phyloP scores from a whole-genome alignment of 2,113 vertebrate species.

The Datnioides undecimradiatus region DNA sequence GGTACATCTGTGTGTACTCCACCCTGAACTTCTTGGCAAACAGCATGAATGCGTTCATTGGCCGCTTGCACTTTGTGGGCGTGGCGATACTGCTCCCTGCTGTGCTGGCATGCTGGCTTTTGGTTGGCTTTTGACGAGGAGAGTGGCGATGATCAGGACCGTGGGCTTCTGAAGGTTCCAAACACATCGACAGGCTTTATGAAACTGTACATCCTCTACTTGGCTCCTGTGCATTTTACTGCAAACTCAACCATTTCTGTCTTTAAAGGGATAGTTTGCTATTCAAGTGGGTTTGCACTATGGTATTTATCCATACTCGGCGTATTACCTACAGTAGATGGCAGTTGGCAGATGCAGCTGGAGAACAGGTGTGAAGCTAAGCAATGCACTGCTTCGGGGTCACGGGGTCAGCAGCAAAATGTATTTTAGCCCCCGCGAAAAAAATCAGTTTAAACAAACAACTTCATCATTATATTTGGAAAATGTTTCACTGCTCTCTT shows the following conservation, averaged over 20 bases:
- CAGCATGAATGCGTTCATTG: conserved; percentile 99
- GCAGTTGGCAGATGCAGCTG: too few relatives aligned
- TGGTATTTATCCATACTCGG: too few relatives aligned
- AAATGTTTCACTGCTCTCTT: too few relatives aligned
- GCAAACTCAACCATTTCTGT: background rate
- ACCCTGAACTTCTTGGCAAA: conserved; percentile 99
- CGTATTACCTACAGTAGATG: too few relatives aligned
- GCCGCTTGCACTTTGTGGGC: conserved; percentile 96
- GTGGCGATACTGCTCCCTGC: conserved; percentile 88
- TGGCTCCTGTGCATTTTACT: background rate
- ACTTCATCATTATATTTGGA: too few relatives aligned
- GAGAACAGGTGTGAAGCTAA: too few relatives aligned
- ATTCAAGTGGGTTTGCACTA: too few relatives aligned
- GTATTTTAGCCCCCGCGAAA: too few relatives aligned
- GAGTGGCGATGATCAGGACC: conserved; percentile 81
- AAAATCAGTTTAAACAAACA: too few relatives aligned
- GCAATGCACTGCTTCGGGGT: too few relatives aligned
- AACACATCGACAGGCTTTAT: background rate
- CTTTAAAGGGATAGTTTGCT: too few relatives aligned
- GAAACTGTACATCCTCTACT: background rate
- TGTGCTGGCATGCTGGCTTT: conserved; percentile 81
- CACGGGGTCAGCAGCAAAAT: too few relatives aligned
- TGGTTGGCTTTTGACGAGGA: conserved; percentile 83
- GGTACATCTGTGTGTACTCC: conserved; percentile 99
- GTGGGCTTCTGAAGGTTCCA: conserved; percentile 23